Conservation (phyloP, 1,140 invertebrate species). For the Drosophila baimaii region DNA sequence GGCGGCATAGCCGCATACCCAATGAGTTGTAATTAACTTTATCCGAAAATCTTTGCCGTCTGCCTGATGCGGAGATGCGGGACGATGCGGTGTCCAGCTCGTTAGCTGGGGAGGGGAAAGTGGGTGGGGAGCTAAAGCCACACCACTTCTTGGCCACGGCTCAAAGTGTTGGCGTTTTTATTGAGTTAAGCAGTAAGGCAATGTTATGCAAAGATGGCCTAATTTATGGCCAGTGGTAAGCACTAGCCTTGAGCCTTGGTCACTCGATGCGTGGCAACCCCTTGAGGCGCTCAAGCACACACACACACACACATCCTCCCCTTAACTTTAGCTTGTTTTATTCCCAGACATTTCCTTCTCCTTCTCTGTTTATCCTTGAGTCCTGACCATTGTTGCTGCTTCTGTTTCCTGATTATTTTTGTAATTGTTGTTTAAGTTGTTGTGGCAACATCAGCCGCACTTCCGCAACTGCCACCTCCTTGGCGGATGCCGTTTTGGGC, state of each 20-base stretch:
- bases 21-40: conserved; percentile 84
- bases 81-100: conserved; percentile 8
- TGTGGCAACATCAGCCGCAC: conserved; percentile 71
- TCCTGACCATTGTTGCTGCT: conserved; percentile 32
- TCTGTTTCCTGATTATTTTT: conserved; percentile 77
- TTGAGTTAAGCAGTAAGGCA: conserved; percentile 74
- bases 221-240: conserved; percentile 61
- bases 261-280: conserved; percentile 50
- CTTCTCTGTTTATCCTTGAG: no score
- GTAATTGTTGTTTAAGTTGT: conserved; percentile 83
- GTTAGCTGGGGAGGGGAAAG: conserved; percentile 14
- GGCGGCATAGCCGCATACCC: conserved; percentile 61
- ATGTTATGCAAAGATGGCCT: conserved; percentile 70
- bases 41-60: conserved; percentile 82
- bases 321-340: conserved; percentile 44
- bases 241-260: conserved; percentile 24
- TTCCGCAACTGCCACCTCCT: conserved; percentile 44
- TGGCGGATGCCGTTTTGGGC: conserved; percentile 56
- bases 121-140: no score
- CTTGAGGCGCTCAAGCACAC: conserved; percentile 35
- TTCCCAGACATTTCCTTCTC: conserved; percentile 65
- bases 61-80: no score
- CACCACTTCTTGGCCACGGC: conserved; percentile 23
- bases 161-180: conserved; percentile 67
- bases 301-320: conserved; percentile 3